Base-by-base conservation (phyloP, 2,888 invertebrate genomes). In the Subacronicta megacephala region DNA sequence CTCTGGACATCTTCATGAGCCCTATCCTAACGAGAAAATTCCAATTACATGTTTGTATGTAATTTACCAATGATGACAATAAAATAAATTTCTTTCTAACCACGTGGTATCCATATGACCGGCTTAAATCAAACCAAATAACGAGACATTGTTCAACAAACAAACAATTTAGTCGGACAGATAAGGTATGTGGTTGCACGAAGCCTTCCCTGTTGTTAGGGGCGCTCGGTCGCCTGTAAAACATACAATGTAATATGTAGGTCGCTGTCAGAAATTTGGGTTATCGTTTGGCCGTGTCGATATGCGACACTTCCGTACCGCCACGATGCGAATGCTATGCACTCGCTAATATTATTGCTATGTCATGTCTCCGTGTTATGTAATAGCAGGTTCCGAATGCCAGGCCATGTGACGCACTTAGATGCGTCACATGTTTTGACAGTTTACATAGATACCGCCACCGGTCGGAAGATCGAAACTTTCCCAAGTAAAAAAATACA, bases 181-280 rank as follows among this genome's bases (percentile, higher is more conserved):
- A 76, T 78, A 81, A 79, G 81, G 81, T 80, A 76, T 72, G 71
- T 77, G 79, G 64, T 77, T 76, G 66, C 70, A 72, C 73, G 80
- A 81, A 84, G 80, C 81, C 82, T 78, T 82, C 77, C 80, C 83
- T 75, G 78, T 79, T 75, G 81, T 73, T 70, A 75, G 82, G 78
- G 79, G 83, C 82, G 82, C 82, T 81, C 82, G 82, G 72, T 84
- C 79, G 84, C 80, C 85, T 85, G 83, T 89, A 82, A 85, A 85
- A 88, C 85, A 82, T 82, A 87, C 82, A 76, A 80, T 77, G 80
- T 90, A 85, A 88, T 90, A 92, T 92, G 89, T 93, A 90, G 93
- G 93, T 92, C 92, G 91, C 83, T 82, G 82, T 85, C 88, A 86
- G 87, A 90, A 85, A 93, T 93, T 92, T 92, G 90, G 93, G 93